Evolutionary conservation across 2,113 vertebrate species (phyloP).

Genomic region (Heterochromis multidens): DNA sequence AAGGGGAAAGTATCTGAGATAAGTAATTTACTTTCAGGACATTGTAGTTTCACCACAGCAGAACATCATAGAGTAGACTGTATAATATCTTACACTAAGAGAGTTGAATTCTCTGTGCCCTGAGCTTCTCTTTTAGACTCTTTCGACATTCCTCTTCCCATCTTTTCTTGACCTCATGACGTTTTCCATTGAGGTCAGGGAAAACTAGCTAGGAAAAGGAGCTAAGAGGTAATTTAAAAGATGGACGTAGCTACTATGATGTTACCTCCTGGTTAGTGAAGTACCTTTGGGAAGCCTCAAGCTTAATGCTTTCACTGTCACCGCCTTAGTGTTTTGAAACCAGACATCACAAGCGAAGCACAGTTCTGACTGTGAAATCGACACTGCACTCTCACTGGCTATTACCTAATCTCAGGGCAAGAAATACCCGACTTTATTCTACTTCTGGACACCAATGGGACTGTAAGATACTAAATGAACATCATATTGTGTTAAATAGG

Average conservation of each 20-base stretch:
- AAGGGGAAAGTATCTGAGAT: too few relatives aligned
- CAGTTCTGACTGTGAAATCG: background rate
- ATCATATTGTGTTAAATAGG: rapidly evolving
- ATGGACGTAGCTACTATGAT: background rate
- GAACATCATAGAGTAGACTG: too few relatives aligned
- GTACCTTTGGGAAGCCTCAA: too few relatives aligned
- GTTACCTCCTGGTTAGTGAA: too few relatives aligned
- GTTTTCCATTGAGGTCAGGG: background rate
- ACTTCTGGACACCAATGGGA: background rate
- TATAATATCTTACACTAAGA: too few relatives aligned
- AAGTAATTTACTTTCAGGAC: too few relatives aligned
- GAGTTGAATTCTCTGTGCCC: too few relatives aligned
- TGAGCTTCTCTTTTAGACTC: too few relatives aligned
- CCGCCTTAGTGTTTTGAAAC: background rate
- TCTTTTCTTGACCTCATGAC: too few relatives aligned
- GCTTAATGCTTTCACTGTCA: background rate
- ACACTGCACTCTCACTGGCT: background rate
- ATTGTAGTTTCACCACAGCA: too few relatives aligned
- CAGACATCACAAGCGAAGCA: background rate
- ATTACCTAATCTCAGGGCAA: background rate
- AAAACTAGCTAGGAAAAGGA: too few relatives aligned
- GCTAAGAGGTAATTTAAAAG: background rate
- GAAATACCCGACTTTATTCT: background rate
- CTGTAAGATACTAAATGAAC: background rate
- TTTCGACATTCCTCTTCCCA: too few relatives aligned